phyloP scores from a whole-genome alignment of 2,888 invertebrate species.

The Timandra comae region DNA sequence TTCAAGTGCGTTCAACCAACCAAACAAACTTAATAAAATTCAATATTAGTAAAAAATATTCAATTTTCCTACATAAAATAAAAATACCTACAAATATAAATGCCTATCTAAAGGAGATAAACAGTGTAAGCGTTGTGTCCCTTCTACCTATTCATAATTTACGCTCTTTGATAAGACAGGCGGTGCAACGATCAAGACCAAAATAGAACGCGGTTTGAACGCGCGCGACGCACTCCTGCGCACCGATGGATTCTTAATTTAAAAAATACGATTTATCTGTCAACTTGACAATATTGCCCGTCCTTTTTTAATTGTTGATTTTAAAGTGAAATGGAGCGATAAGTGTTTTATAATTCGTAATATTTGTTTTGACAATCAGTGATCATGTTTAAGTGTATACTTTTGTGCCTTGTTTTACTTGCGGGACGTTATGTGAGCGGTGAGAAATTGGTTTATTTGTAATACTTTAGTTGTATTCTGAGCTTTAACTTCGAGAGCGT shows the following conservation, averaged over 20 bases:
- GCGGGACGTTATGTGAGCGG: conserved; percentile 3
- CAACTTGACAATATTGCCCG: conserved; percentile 4
- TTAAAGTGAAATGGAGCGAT: conserved; percentile 24
- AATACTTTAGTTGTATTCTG: no score
- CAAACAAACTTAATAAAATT: no score
- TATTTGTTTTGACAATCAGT: conserved; percentile 22
- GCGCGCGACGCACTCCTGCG: conserved; percentile 48
- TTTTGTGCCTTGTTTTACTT: conserved; percentile 27
- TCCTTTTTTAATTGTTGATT: conserved; percentile 16
- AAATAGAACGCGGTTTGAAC: conserved; percentile 62
- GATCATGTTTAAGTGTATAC: conserved; percentile 29
- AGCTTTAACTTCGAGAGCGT: no score
- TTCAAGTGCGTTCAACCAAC: no score
- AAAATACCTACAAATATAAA: no score
- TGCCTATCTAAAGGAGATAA: no score
- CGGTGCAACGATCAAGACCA: conserved; percentile 51
- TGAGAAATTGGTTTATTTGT: no score
- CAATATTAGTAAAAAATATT: no score
- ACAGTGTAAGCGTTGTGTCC: no score
- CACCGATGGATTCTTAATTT: conserved; percentile 40
- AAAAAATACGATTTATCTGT: conserved; percentile 25
- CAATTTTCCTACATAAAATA: no score
- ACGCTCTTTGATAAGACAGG: conserved; percentile 38
- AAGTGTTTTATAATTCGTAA: conserved; percentile 10
- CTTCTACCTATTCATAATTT: no score